These are phyloP conservation scores for Ectemnius lituratus DNA, from an alignment of 2,888 invertebrate genomes.

Conservation along the genomic window DNA sequence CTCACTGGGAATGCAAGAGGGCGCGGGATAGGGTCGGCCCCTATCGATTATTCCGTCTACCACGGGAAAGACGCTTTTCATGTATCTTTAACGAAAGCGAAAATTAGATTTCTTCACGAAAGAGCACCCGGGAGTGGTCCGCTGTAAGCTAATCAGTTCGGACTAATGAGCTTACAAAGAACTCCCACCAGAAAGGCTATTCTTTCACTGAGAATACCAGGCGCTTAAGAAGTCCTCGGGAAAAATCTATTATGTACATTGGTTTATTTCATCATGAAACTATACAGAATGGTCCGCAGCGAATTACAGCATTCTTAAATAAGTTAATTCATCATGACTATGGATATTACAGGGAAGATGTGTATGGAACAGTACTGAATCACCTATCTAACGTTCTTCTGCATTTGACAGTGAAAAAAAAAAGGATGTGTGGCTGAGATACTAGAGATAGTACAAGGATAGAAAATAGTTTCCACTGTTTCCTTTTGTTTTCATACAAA, in stretches of 20 bases:
- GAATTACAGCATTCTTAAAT: slow-evolving; percentile 44
- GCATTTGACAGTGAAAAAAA: slow-evolving; percentile 38
- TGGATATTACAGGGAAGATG: slow-evolving; percentile 25
- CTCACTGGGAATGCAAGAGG: slow-evolving; percentile 53
- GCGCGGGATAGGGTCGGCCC: slow-evolving; percentile 46
- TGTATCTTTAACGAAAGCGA: slow-evolving; percentile 48
- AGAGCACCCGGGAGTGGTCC: slow-evolving; percentile 8
- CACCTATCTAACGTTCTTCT: neutral
- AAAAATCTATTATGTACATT: slow-evolving; percentile 43
- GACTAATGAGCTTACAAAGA: slow-evolving; percentile 1
- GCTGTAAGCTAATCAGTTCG: slow-evolving; percentile 3
- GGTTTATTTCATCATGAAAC: slow-evolving; percentile 56
- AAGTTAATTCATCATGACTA: slow-evolving; percentile 44
- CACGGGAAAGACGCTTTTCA: slow-evolving; percentile 48
- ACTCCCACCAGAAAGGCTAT: neutral
- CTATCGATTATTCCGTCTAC: slow-evolving; percentile 57
- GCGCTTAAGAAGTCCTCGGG: neutral
- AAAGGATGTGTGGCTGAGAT: slow-evolving; percentile 23
- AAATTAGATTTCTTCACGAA: slow-evolving; percentile 45
- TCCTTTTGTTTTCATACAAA: neutral
- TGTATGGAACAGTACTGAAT: slow-evolving; percentile 3
- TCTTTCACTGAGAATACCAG: no score
- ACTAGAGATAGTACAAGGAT: slow-evolving; percentile 27
- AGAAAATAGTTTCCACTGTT: slow-evolving; percentile 32
- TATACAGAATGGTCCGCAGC: slow-evolving; percentile 60